Conservation (phyloP, 2,113 vertebrate species). For the Oreocharis arfaki region DNA sequence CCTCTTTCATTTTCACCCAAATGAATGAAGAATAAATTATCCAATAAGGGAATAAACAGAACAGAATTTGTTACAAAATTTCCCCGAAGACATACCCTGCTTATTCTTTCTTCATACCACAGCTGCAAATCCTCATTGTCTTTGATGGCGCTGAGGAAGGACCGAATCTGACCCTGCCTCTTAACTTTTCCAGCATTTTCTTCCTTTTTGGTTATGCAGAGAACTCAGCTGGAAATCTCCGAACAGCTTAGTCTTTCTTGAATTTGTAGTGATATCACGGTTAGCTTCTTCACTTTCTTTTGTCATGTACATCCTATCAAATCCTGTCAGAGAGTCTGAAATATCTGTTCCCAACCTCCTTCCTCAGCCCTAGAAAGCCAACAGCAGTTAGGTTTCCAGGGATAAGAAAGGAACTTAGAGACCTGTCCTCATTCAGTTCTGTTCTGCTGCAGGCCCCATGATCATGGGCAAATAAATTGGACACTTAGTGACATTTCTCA, state of each 20-base stretch:
- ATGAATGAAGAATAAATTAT: neutral
- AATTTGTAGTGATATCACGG: neutral
- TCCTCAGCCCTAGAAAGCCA: neutral
- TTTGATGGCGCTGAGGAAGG: neutral
- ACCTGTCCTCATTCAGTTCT: neutral
- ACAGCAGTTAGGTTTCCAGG: neutral
- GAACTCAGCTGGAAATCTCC: neutral
- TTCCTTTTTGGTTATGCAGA: neutral
- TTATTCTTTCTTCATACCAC: neutral
- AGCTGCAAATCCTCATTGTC: neutral
- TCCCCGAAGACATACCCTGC: neutral
- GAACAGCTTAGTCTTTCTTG: neutral
- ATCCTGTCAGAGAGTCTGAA: neutral
- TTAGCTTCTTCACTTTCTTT: neutral
- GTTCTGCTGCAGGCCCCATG: neutral
- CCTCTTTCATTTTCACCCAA: neutral
- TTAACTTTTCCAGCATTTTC: neutral
- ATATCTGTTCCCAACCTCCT: neutral
- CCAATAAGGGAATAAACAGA: neutral
- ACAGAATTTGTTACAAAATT: neutral
- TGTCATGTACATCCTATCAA: neutral
- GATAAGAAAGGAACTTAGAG: neutral
- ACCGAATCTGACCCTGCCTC: neutral
- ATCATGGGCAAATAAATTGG: neutral
- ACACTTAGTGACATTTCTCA: neutral